These are phyloP conservation scores for Biston stratarius DNA, from an alignment of 2,888 invertebrate genomes.

Conservation along the genomic window DNA sequence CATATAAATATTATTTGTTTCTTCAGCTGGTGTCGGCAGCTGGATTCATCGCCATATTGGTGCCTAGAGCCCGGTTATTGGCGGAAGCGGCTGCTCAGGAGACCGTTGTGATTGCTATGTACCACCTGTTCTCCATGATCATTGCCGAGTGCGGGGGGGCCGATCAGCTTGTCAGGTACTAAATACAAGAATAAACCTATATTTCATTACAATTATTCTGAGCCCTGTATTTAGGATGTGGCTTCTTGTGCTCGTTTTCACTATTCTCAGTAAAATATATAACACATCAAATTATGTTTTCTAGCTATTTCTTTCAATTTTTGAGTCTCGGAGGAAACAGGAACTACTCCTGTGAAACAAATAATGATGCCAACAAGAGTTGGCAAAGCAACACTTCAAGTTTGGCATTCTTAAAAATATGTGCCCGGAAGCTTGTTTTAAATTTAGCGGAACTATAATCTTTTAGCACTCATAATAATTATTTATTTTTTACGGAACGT, in stretches of 20 bases:
- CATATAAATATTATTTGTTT: slow-evolving; percentile 1
- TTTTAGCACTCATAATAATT: too few relatives aligned
- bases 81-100: slow-evolving; percentile 90
- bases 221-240: not conserved
- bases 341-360: not conserved
- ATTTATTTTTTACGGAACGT: too few relatives aligned
- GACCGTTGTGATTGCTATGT: slow-evolving; percentile 89
- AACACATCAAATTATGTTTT: not conserved
- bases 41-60: slow-evolving; percentile 85
- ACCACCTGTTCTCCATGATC: slow-evolving; percentile 89
- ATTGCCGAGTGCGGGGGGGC: slow-evolving; percentile 89
- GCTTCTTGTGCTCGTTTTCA: not conserved
- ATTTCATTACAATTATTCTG: too few relatives aligned
- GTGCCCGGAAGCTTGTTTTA: not conserved
- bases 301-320: not conserved
- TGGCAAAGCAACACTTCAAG: not conserved
- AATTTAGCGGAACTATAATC: not conserved
- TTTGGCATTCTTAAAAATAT: not conserved
- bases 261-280: too few relatives aligned
- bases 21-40: slow-evolving; percentile 87
- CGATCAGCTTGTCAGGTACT: slow-evolving; percentile 84
- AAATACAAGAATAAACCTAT: too few relatives aligned
- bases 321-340: too few relatives aligned
- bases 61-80: slow-evolving; percentile 88
- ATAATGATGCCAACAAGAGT: slow-evolving; percentile 3